Conservation (phyloP, 2,797 vertebrate species). For the Gymnoscopelus braueri region DNA sequence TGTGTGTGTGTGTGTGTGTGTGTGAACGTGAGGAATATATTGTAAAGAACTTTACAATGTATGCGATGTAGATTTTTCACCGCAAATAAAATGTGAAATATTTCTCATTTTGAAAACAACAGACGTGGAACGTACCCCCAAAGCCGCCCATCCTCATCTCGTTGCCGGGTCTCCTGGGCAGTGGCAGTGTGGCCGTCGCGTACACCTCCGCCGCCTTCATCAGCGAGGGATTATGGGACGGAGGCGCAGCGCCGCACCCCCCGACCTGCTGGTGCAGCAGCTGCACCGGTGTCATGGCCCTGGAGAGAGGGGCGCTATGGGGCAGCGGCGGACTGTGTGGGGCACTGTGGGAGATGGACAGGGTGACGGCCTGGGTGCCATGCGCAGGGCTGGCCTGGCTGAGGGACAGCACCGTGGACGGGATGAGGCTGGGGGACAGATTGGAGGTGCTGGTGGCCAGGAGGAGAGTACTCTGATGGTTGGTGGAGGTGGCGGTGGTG, state of each 20-base stretch:
- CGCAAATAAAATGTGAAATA: no score
- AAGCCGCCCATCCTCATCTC: slow-evolving; percentile 81
- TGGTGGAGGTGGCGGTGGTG: slow-evolving; percentile 44
- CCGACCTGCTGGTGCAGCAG: slow-evolving; percentile 72
- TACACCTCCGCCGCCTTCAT: slow-evolving; percentile 77
- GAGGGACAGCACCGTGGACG: slow-evolving; percentile 75
- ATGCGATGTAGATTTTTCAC: no score
- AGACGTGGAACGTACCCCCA: slow-evolving; percentile 69
- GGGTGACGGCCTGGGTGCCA: slow-evolving; percentile 73
- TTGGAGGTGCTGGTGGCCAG: slow-evolving; percentile 69
- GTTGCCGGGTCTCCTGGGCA: slow-evolving; percentile 81
- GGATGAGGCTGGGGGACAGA: slow-evolving; percentile 77
- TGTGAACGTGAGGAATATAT: no score
- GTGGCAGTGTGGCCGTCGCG: slow-evolving; percentile 83
- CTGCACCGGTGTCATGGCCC: slow-evolving; percentile 82
- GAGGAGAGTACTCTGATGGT: slow-evolving; percentile 64
- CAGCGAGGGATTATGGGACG: slow-evolving; percentile 70
- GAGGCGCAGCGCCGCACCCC: slow-evolving; percentile 55
- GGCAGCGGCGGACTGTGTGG: slow-evolving; percentile 83
- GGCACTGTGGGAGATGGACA: slow-evolving; percentile 73
- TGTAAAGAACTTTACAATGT: no score
- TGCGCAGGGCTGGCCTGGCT: slow-evolving; percentile 67
- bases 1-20: no score
- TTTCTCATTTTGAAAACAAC: background rate
- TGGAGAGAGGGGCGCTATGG: slow-evolving; percentile 83